Evolutionary conservation across 1,140 invertebrate genomes (phyloP).

Genomic region (Chelonus insularis): DNA sequence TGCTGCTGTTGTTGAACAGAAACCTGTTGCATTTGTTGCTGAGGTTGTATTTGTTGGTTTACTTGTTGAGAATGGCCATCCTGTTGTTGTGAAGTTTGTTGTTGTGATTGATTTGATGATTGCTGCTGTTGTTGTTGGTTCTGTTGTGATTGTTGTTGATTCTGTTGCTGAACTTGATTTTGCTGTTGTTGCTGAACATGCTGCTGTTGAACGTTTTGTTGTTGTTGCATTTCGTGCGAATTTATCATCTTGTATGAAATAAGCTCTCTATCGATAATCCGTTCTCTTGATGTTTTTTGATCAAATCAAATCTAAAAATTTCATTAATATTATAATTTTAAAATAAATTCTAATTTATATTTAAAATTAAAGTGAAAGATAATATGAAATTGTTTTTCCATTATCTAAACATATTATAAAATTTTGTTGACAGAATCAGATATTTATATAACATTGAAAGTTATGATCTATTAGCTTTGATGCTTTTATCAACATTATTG

Average conservation of each 20-base stretch:
- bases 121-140: slow-evolving; percentile 48
- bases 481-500: too few species aligned
- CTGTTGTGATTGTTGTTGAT: slow-evolving; percentile 46
- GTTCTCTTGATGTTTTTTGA: too few species aligned
- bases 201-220: slow-evolving; percentile 61
- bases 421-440: too few species aligned
- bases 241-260: slow-evolving; percentile 47
- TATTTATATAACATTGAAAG: too few species aligned
- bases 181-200: slow-evolving; percentile 56
- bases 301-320: too few species aligned
- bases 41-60: slow-evolving; percentile 56
- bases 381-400: too few species aligned
- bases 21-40: slow-evolving; percentile 52
- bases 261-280: neutral
- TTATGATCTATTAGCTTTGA: too few species aligned
- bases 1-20: slow-evolving; percentile 54
- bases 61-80: slow-evolving; percentile 52
- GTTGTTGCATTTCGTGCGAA: slow-evolving; percentile 53
- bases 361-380: too few species aligned
- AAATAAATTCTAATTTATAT: too few species aligned
- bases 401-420: too few species aligned
- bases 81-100: slow-evolving; percentile 49
- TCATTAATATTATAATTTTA: too few species aligned
- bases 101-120: slow-evolving; percentile 53
- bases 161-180: slow-evolving; percentile 50